Percentiles rank a stretch among this genome's conserved stretches.
These are phyloP conservation scores for Macrophya annulata DNA, from an alignment of 2,888 invertebrate genomes.

Conservation along the genomic window DNA sequence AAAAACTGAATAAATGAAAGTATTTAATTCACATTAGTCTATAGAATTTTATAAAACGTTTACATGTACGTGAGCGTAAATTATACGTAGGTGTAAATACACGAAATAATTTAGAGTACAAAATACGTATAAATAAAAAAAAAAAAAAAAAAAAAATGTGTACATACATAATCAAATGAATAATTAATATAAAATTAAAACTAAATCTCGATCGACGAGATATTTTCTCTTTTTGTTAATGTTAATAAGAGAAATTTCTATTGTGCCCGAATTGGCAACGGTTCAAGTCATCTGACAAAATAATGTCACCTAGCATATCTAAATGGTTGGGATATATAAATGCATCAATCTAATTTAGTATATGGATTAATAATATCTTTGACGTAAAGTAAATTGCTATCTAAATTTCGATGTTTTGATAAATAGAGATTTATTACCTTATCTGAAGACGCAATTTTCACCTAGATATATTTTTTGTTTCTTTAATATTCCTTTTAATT, in stretches of 20 bases:
- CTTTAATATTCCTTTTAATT: no score
- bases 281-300: constrained; percentile 53
- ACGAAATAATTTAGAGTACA: neutral
- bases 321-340: neutral
- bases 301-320: neutral
- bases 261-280: constrained; percentile 59
- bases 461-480: neutral
- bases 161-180: constrained; percentile 16
- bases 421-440: constrained; percentile 34
- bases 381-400: neutral
- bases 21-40: neutral
- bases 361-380: constrained; percentile 18
- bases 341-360: constrained; percentile 21
- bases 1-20: neutral
- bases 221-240: constrained; percentile 58
- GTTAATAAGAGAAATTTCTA: constrained; percentile 63
- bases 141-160: no score
- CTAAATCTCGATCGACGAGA: neutral
- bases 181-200: constrained; percentile 2
- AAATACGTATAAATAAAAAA: neutral
- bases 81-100: neutral
- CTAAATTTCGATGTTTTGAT: constrained; percentile 14
- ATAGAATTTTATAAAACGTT: neutral
- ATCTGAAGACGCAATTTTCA: neutral
- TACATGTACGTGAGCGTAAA: neutral